Evolutionary conservation across 2,888 invertebrate species (phyloP).

Genomic region (Rhagium mordax): DNA sequence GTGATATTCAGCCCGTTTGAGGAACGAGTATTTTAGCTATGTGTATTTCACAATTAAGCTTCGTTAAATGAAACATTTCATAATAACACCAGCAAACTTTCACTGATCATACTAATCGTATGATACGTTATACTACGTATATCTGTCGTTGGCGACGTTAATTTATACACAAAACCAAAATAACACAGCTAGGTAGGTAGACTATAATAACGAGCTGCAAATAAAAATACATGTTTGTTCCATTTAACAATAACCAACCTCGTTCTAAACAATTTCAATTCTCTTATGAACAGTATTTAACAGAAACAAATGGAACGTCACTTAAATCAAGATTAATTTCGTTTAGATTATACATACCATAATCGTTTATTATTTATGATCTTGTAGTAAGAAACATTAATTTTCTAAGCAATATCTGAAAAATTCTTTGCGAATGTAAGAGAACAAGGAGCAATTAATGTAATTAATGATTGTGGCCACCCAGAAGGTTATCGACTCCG

Average conservation of each 20-base stretch:
- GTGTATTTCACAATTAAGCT: no score
- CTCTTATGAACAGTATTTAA: constrained; percentile 2
- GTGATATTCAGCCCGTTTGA: no score
- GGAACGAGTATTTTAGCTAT: no score
- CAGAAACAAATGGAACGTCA: constrained; percentile 29
- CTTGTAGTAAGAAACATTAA: constrained; percentile 29
- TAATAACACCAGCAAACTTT: no score
- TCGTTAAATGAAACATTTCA: no score
- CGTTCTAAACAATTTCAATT: constrained; percentile 3
- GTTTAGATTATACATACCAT: constrained; percentile 11
- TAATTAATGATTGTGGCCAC: constrained; percentile 28
- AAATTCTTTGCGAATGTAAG: constrained; percentile 25
- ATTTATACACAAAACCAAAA: no score
- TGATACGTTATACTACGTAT: no score
- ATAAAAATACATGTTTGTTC: neutral
- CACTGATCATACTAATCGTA: no score
- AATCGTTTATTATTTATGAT: constrained; percentile 24
- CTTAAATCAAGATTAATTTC: constrained; percentile 33
- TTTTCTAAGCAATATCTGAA: constrained; percentile 31
- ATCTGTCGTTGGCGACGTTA: no score
- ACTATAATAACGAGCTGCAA: neutral
- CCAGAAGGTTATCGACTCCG: neutral
- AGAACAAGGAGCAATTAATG: constrained; percentile 30
- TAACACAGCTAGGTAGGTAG: no score
- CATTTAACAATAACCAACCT: neutral